Evolutionary conservation across 2,888 invertebrate species (phyloP).

Genomic region (Sphinx pinastri): DNA sequence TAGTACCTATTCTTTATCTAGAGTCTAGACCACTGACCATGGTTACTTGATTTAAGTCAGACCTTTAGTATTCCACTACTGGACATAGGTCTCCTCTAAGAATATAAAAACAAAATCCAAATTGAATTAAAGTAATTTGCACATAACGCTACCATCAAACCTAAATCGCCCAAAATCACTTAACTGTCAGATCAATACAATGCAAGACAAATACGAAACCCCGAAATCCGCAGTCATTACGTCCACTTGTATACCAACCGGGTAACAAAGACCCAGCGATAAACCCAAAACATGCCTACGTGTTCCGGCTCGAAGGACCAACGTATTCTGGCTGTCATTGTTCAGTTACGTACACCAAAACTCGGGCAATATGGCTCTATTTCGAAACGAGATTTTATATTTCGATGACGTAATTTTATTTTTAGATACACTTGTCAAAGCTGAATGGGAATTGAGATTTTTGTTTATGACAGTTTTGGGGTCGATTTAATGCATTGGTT

Average conservation of each 20-base stretch:
- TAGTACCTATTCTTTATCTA: no score
- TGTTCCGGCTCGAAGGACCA: constrained; percentile 31
- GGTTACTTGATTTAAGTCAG: no score
- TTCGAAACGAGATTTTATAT: constrained; percentile 4
- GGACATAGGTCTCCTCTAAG: no score
- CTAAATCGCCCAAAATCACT: constrained; percentile 1
- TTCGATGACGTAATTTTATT: not conserved
- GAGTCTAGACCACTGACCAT: no score
- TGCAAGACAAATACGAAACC: constrained; percentile 34
- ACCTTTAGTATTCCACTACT: no score
- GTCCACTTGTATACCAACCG: constrained; percentile 36
- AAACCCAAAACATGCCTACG: not conserved
- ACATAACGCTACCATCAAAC: not conserved
- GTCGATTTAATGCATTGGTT: no score
- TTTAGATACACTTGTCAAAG: not conserved
- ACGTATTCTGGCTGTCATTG: constrained; percentile 31
- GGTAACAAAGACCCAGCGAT: not conserved
- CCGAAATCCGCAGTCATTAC: constrained; percentile 48
- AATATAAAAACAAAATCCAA: no score
- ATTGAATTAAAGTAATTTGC: no score
- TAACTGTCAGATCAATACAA: constrained; percentile 28
- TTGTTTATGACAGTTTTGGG: no score
- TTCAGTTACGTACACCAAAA: constrained; percentile 22
- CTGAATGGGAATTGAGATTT: no score
- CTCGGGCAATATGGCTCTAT: constrained; percentile 18